Evolutionary conservation across 2,797 vertebrate species (phyloP).

Genomic region (Geotria australis): DNA sequence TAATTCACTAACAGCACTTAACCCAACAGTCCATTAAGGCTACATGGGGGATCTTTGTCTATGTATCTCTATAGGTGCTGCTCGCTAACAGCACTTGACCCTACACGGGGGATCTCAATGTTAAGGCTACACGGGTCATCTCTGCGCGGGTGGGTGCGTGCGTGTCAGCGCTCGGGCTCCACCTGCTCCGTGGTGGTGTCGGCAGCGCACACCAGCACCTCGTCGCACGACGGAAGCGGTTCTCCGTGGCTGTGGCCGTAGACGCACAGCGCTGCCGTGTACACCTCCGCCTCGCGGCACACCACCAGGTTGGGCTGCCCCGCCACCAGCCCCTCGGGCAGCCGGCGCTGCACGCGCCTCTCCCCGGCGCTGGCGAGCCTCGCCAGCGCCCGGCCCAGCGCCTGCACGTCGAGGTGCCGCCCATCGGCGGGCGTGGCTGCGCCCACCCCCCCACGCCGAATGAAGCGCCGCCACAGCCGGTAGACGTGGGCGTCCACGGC

Average conservation of each 20-base stretch:
- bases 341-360: slow-evolving; percentile 8
- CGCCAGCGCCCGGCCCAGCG: slow-evolving; percentile 28
- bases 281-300: slow-evolving; percentile 33
- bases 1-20: too few relatives aligned
- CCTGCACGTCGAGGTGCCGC: slow-evolving; percentile 23
- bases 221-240: slow-evolving; percentile 43
- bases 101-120: too few relatives aligned
- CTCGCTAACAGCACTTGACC: too few relatives aligned
- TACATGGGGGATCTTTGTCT: too few relatives aligned
- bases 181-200: slow-evolving; percentile 42
- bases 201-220: slow-evolving; percentile 55
- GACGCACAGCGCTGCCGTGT: slow-evolving; percentile 34
- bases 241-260: slow-evolving; percentile 36
- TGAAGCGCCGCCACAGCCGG: not conserved
- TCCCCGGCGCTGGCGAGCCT: slow-evolving; percentile 6
- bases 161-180: slow-evolving; percentile 5
- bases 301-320: slow-evolving; percentile 51
- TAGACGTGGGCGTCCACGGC: too few relatives aligned
- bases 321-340: slow-evolving; percentile 20
- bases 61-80: too few relatives aligned
- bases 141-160: too few relatives aligned
- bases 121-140: too few relatives aligned
- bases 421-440: slow-evolving; percentile 26
- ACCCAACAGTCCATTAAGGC: too few relatives aligned
- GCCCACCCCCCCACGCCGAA: slow-evolving; percentile 9